Percentiles rank a stretch among this genome's conserved stretches.
Conservation (phyloP, 2,797 vertebrate species). For the Limosa lapponica region DNA sequence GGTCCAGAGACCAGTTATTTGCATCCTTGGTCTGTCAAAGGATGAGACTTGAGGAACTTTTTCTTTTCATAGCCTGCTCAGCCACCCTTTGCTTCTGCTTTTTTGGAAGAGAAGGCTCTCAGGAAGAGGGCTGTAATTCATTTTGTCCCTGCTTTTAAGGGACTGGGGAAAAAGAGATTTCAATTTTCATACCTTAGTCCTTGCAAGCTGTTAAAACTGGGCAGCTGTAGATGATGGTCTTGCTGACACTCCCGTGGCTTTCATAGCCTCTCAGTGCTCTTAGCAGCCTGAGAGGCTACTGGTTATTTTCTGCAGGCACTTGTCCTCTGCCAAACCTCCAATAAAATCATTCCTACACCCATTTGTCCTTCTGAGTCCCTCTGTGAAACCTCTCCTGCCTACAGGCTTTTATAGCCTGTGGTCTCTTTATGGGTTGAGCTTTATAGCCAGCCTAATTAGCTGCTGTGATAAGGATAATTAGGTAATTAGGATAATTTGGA, state of each 20-base stretch:
- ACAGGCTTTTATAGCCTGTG: constrained; percentile 23
- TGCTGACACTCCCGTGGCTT: not conserved
- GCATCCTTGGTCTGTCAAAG: not conserved
- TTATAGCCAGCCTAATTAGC: constrained; percentile 51
- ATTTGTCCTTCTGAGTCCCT: not conserved
- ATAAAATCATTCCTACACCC: not conserved
- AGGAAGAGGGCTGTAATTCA: not conserved
- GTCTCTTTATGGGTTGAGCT: constrained; percentile 46
- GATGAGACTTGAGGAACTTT: not conserved
- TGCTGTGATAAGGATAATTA: constrained; percentile 60
- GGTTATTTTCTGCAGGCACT: not conserved
- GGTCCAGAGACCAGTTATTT: not conserved
- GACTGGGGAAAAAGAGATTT: not conserved
- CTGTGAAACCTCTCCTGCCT: not conserved
- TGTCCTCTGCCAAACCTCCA: not conserved
- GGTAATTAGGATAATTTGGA: constrained; percentile 58
- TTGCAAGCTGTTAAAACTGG: not conserved
- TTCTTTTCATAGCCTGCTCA: not conserved
- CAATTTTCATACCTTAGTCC: not conserved
- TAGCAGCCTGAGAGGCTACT: not conserved
- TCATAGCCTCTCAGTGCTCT: not conserved
- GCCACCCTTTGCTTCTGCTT: not conserved
- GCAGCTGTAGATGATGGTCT: not conserved
- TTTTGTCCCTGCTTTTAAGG: not conserved
- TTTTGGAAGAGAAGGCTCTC: not conserved